Evolutionary conservation across 2,797 vertebrate species (phyloP), one percentile per base, ranked within the genome.

Genomic region (Ptychobarbus kaznakovi): DNA sequence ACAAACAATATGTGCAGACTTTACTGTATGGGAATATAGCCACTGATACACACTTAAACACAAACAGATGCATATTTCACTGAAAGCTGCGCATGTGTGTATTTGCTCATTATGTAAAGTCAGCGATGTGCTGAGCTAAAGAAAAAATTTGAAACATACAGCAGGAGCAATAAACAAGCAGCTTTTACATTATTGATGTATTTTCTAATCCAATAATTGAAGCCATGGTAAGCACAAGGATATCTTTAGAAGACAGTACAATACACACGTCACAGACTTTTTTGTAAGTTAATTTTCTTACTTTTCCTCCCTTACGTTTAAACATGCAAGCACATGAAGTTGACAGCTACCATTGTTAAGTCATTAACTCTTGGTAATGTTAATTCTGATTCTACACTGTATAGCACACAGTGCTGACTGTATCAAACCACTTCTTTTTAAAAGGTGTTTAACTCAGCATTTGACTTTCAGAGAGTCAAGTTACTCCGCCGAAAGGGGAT

Each of bases 1-100:
- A 84, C 82, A 84, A 70, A 84, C 82, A 84, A 70, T 84, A 40
- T 78, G 75, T 58, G 63, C 65, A 44, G 49, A 58, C 49, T 46
- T 78, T 42, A 70, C 63, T 28, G 49, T 69, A 44, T 58, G 63
- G 63, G 49, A 69, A 84, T 68, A 58, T 69, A 78, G 49, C 63
- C 46, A 46, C 63, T 68, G 35, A 77, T 56, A 53, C 25, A 5
- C 49, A 58, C 82, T 70, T 69, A 84, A 78, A 78, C 74, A 77
- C 82, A 84, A 84, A 78, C 74, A 69, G 73, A 83, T 20, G 53
- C 35, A 78, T 15, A 68, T 78, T 65, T 77, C 70, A 84, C 68
- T 35, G 15, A 76, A 68, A 13, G 40, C 28, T 35, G 49, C 6
- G 44, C 63, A 18, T 63, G 66, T 74, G 49, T 81, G 78, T 32